A percentile compares a stretch with the other conserved stretches of the same genome.
phyloP scores from a whole-genome alignment of 2,888 invertebrate species.

The Agrotis ipsilon region DNA sequence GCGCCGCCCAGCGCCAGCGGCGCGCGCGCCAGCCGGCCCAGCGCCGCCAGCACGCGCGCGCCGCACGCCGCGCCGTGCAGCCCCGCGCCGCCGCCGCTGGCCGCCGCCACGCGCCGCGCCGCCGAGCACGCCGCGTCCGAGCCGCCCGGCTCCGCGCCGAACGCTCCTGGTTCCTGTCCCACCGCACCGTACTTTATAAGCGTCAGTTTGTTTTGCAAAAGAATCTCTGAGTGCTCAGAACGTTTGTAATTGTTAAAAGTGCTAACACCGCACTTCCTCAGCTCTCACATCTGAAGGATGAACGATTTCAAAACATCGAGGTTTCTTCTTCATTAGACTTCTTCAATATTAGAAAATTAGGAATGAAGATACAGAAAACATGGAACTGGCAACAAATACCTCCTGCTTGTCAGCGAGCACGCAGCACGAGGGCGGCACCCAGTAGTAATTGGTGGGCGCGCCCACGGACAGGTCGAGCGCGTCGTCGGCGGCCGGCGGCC shows the following conservation, averaged over 20 bases:
- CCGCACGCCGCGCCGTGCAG: slow-evolving; percentile 78
- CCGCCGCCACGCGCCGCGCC: slow-evolving; percentile 76
- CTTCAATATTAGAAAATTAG: neutral
- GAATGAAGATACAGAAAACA: too few species aligned
- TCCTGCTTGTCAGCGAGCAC: slow-evolving; percentile 27
- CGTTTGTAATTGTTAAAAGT: too few species aligned
- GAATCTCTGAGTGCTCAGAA: too few species aligned
- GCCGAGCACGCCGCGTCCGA: slow-evolving; percentile 40
- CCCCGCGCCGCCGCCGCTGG: slow-evolving; percentile 57
- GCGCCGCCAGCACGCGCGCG: slow-evolving; percentile 74
- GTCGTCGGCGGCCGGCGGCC: slow-evolving; percentile 40
- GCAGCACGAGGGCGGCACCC: slow-evolving; percentile 84
- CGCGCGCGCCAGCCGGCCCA: slow-evolving; percentile 70
- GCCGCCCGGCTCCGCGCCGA: slow-evolving; percentile 54
- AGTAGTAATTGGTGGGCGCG: slow-evolving; percentile 79
- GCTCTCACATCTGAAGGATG: too few species aligned
- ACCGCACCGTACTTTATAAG: neutral
- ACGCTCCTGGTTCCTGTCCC: neutral
- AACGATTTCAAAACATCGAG: neutral
- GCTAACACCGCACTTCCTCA: too few species aligned
- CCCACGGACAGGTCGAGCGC: slow-evolving; percentile 82
- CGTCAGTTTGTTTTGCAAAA: too few species aligned
- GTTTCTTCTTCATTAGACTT: neutral
- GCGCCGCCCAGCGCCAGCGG: slow-evolving; percentile 79
- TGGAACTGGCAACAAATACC: slow-evolving; percentile 10